phyloP scores from a whole-genome alignment of 2,888 invertebrate species.

The Orthosia gothica region DNA sequence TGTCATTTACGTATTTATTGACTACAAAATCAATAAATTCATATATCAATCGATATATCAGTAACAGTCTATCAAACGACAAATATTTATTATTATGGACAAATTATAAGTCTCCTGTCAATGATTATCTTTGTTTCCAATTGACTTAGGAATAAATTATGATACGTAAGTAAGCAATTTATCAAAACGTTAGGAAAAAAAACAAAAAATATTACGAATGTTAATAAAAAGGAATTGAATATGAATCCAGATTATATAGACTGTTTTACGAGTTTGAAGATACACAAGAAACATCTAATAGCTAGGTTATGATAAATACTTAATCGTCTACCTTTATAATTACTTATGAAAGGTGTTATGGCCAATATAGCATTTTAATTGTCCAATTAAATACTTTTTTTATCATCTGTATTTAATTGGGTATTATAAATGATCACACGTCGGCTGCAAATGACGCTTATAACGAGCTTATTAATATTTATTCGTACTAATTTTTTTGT shows the following conservation, averaged over 20 bases:
- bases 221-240: slow-evolving; percentile 29
- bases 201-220: slow-evolving; percentile 8
- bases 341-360: slow-evolving; percentile 61
- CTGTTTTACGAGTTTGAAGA: slow-evolving; percentile 33
- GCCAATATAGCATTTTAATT: slow-evolving; percentile 60
- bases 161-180: slow-evolving; percentile 25
- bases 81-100: slow-evolving; percentile 35
- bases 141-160: slow-evolving; percentile 22
- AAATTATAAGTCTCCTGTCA: slow-evolving; percentile 45
- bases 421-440: slow-evolving; percentile 61
- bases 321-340: slow-evolving; percentile 39
- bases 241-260: slow-evolving; percentile 30
- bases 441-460: slow-evolving; percentile 45
- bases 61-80: slow-evolving; percentile 30
- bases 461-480: slow-evolving; percentile 56
- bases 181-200: slow-evolving; percentile 20
- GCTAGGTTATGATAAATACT: slow-evolving; percentile 34
- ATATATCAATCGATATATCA: slow-evolving; percentile 28
- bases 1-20: background rate
- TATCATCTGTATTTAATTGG: slow-evolving; percentile 52
- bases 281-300: slow-evolving; percentile 35
- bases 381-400: slow-evolving; percentile 57
- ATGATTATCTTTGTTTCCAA: slow-evolving; percentile 32
- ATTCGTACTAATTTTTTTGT: slow-evolving; percentile 27
- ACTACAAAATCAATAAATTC: slow-evolving; percentile 31